These are phyloP conservation scores for Solenodon paradoxus DNA, from an alignment of 2,113 vertebrate genomes.

Conservation along the genomic window DNA sequence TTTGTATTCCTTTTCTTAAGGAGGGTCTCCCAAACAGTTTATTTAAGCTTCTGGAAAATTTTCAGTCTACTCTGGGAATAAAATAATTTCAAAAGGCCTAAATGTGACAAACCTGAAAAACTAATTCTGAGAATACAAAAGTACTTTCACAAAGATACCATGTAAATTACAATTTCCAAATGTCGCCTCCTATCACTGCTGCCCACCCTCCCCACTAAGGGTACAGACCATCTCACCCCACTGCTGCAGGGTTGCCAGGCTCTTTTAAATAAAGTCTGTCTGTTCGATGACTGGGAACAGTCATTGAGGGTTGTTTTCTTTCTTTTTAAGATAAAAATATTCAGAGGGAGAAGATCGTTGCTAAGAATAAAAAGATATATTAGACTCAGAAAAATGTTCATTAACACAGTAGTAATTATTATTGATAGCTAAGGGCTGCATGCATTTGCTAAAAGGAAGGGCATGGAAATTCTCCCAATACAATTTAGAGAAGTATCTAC, in stretches of 20 bases:
- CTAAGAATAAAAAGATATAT: constrained; percentile 20
- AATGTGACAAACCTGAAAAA: background rate
- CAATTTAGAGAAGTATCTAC: constrained; percentile 24
- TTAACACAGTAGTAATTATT: background rate
- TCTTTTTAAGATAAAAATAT: constrained; percentile 10
- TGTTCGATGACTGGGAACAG: constrained; percentile 19
- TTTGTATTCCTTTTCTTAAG: constrained; percentile 33
- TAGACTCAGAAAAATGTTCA: constrained; percentile 13
- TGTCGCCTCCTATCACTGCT: background rate
- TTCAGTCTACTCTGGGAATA: background rate
- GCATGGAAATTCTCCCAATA: background rate
- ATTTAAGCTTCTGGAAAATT: constrained; percentile 24
- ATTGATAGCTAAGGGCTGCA: background rate
- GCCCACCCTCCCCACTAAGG: background rate
- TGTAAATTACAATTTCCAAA: background rate
- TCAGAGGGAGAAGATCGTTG: constrained; percentile 31
- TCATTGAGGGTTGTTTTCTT: background rate
- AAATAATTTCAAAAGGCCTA: background rate
- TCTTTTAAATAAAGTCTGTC: background rate
- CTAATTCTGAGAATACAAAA: background rate
- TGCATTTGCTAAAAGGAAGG: constrained; percentile 16
- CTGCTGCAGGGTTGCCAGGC: background rate
- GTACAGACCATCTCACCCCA: background rate
- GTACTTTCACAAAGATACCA: background rate
- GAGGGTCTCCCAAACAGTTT: background rate